Percentiles rank a stretch among this genome's conserved stretches.
Conservation (phyloP, 2,113 vertebrate species). For the Lampris incognitus region DNA sequence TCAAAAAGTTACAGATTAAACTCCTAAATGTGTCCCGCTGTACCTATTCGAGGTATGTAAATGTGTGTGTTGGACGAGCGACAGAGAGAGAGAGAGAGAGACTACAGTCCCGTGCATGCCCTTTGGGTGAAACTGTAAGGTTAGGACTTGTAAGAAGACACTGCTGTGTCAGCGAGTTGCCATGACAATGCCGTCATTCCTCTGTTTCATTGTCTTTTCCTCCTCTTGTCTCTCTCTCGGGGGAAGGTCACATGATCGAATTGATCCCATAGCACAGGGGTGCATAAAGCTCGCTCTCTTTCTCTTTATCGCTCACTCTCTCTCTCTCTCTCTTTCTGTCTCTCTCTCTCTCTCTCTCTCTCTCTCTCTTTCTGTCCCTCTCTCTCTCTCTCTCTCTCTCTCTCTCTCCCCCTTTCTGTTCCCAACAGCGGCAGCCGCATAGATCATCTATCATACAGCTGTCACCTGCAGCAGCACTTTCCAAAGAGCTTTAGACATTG, state of each 20-base stretch:
- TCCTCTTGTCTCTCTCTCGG: constrained; percentile 47
- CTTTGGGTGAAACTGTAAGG: constrained; percentile 71
- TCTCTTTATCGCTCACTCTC: not conserved
- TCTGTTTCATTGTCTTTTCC: constrained; percentile 70
- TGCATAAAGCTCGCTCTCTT: constrained; percentile 27
- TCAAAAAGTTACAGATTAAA: constrained; percentile 24
- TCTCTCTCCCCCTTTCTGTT: not conserved
- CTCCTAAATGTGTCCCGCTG: constrained; percentile 37
- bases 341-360: constrained; percentile 22
- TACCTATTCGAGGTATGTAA: not conserved
- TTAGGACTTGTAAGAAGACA: constrained; percentile 81
- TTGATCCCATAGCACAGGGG: constrained; percentile 59
- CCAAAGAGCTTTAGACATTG: constrained; percentile 20
- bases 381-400: constrained; percentile 24
- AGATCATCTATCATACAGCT: constrained; percentile 51
- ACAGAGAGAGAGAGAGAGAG: constrained; percentile 12
- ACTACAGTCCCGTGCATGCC: constrained; percentile 47
- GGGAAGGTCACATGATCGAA: constrained; percentile 71
- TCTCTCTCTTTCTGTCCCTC: not conserved
- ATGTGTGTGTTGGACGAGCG: constrained; percentile 5
- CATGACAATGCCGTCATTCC: constrained; percentile 73
- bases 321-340: constrained; percentile 12
- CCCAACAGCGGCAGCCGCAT: constrained; percentile 23
- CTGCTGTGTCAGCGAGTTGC: constrained; percentile 79
- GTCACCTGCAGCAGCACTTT: constrained; percentile 43